Conservation (phyloP, 2,888 invertebrate genomes). For the Rhingia rostrata region DNA sequence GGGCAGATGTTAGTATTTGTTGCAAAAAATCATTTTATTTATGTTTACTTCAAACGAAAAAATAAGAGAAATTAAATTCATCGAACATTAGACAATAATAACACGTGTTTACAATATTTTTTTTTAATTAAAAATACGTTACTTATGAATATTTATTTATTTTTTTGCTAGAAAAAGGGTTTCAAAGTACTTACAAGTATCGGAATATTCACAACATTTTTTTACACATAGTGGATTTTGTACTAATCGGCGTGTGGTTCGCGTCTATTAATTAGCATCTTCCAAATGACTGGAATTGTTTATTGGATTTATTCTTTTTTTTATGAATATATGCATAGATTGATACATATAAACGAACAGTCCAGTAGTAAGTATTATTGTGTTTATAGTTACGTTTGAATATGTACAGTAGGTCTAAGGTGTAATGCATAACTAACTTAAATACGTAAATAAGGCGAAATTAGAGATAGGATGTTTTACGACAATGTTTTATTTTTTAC, state of each 20-base stretch:
- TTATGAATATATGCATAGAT: constrained; percentile 64
- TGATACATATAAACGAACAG: constrained; percentile 67
- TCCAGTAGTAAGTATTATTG: constrained; percentile 49
- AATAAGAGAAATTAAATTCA: constrained; percentile 36
- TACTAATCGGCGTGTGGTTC: constrained; percentile 63
- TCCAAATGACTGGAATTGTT: constrained; percentile 73
- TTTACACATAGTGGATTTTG: constrained; percentile 63
- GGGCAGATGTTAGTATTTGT: constrained; percentile 40
- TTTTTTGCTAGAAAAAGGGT: constrained; percentile 73
- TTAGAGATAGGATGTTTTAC: no score
- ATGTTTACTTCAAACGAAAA: constrained; percentile 26
- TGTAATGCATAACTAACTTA: constrained; percentile 17
- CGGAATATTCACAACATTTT: constrained; percentile 69
- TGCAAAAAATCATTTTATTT: background rate
- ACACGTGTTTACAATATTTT: constrained; percentile 50
- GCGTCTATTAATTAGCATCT: constrained; percentile 67
- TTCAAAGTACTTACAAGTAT: constrained; percentile 81
- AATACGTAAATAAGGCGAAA: constrained; percentile 9
- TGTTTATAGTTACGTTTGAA: constrained; percentile 10
- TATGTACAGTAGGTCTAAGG: constrained; percentile 49
- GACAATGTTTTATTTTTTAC: no score
- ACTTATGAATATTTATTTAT: constrained; percentile 46
- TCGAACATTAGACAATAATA: constrained; percentile 59
- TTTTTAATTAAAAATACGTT: constrained; percentile 50
- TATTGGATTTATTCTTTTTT: constrained; percentile 59